Percentiles rank a stretch among this genome's conserved stretches.
Conservation (phyloP, 2,797 vertebrate species). For the Urosaurus nigricauda region DNA sequence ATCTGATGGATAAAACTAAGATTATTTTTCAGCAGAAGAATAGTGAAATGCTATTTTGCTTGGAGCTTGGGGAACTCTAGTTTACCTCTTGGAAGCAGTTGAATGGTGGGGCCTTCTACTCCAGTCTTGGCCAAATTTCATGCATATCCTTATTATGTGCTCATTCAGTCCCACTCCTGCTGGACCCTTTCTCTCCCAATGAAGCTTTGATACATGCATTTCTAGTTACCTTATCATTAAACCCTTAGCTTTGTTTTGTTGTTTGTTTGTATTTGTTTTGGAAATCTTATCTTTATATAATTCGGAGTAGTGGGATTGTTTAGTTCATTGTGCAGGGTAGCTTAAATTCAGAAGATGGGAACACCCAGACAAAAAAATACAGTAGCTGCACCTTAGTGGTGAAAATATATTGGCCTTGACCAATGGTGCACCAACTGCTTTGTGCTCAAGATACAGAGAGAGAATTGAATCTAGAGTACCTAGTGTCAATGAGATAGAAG, state of each 20-base stretch:
- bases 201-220: no score
- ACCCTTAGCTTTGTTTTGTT: neutral
- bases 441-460: conserved; percentile 69
- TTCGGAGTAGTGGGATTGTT: neutral
- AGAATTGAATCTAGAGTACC: conserved; percentile 59
- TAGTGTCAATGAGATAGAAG: conserved; percentile 71
- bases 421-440: conserved; percentile 25
- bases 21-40: no score
- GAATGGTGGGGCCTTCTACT: neutral
- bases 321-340: neutral
- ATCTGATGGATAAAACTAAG: neutral
- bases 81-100: neutral
- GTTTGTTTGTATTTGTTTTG: neutral
- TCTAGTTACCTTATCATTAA: neutral
- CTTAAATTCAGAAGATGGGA: neutral
- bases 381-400: neutral
- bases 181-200: neutral
- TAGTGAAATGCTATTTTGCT: no score
- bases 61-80: neutral
- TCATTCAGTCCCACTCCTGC: neutral
- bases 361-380: no score
- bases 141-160: neutral
- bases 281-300: neutral
- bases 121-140: neutral
- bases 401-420: conserved; percentile 53